Conservation (phyloP, 2,888 invertebrate species). For the Julus scandinavius region DNA sequence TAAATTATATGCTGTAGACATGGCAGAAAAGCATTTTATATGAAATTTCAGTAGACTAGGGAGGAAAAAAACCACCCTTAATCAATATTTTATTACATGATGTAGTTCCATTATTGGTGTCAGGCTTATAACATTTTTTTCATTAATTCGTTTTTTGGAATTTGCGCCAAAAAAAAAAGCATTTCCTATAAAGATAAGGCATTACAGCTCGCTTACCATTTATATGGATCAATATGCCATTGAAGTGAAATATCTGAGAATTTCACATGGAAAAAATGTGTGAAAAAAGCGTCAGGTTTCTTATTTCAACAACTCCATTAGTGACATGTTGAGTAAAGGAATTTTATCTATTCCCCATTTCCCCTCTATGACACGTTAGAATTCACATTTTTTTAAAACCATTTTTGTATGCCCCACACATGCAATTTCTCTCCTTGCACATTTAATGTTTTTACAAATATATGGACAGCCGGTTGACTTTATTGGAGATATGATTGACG, state of each 20-base stretch:
- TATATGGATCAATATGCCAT: neutral
- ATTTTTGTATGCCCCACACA: neutral
- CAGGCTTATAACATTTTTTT: neutral
- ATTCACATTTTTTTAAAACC: neutral
- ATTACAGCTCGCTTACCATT: neutral
- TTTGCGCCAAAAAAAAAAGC: neutral
- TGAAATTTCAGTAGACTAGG: neutral
- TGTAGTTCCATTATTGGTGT: neutral
- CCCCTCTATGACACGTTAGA: neutral
- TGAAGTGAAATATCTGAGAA: neutral
- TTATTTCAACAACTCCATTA: constrained; percentile 34
- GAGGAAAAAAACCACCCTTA: neutral
- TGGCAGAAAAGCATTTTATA: neutral
- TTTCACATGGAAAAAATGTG: neutral
- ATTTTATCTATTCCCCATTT: neutral
- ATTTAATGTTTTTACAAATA: neutral
- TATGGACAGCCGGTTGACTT: constrained; percentile 20
- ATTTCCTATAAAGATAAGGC: constrained; percentile 23
- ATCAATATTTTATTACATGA: neutral
- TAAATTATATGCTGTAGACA: neutral
- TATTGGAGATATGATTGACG: constrained; percentile 14
- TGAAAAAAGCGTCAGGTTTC: neutral
- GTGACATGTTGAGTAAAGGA: constrained; percentile 9
- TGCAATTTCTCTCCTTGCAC: neutral
- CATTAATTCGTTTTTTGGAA: neutral